Base-by-base conservation (phyloP, 2,888 invertebrate species). In the Phalera bucephala region DNA sequence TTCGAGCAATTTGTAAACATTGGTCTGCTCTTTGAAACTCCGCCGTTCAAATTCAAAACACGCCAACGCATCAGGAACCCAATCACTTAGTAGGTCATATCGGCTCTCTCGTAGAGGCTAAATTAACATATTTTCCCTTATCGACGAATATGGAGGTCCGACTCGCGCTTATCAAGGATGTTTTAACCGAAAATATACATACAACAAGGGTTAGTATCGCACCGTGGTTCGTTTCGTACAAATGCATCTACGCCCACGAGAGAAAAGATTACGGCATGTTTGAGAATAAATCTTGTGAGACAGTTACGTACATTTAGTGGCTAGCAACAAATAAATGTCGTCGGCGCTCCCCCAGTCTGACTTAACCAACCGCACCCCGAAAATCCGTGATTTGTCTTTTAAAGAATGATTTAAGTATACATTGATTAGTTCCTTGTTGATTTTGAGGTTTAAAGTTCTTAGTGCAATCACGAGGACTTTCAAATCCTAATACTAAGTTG, bases 61-160 rank as follows among this genome's bases (percentile, higher is more conserved):
- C 82, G 80, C 70, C 64, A 63, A 65, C 71, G 72, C 73, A 76
- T 71, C 71, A 67, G 76, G 63, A 80, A 84, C 69, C 88, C 87
- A 88, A 88, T 89, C 89, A 89, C 88, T 89, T 88, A 88, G 86
- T 81, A 73, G 87, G 82, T 82, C 79, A 87, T 84, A 83, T 83
- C 79, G 77, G 74, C 69, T 80, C 77, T 76, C 69, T 75, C 63
- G 72, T 64, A 73, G 75, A 63, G 69, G 64, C 72, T 64, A 69
- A 85, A 88, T 88, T 88, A 86, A 87, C 89, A 89, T 89, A 87
- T 87, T 87, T 86, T 84, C 79, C 74, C 78, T 86, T 88, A 89
- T 89, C 87, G 71, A 64, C 70, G 70, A 78, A 79, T 84, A 82
- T 81, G 74, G 75, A 71, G 75, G 74, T 74, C 74, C 71, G 73